Evolutionary conservation across 2,797 vertebrate species (phyloP).

Genomic region (Sarcophilus harrisii): DNA sequence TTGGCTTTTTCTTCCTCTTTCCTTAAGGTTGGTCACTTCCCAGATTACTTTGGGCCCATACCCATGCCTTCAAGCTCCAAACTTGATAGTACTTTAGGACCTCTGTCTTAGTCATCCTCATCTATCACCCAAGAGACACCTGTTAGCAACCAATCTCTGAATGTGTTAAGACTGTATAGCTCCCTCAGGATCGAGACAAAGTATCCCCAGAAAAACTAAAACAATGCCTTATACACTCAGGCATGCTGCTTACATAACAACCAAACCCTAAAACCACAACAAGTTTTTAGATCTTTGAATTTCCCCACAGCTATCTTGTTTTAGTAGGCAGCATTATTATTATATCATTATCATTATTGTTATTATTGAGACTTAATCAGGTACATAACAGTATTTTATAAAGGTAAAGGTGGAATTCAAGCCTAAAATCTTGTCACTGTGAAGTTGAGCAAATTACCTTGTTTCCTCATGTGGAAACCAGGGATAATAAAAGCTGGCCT

Average conservation of each 20-base stretch:
- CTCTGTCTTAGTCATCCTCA: background rate
- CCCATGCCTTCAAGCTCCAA: background rate
- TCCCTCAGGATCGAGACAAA: background rate
- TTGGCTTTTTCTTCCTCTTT: background rate
- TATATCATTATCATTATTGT: background rate
- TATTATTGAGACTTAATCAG: background rate
- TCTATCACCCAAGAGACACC: background rate
- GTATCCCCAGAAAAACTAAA: background rate
- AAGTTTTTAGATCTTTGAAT: background rate
- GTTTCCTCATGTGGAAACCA: background rate
- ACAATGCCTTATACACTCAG: background rate
- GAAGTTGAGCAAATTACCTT: background rate
- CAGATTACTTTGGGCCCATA: background rate
- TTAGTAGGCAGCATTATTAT: background rate
- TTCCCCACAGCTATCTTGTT: background rate
- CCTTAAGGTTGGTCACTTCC: background rate
- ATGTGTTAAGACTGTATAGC: background rate
- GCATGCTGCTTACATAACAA: background rate
- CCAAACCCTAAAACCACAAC: background rate
- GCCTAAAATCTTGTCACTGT: background rate
- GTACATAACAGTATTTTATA: background rate
- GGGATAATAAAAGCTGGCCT: background rate
- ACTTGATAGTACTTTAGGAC: background rate
- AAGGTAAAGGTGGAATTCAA: background rate
- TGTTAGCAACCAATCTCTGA: background rate